phyloP scores from a whole-genome alignment of 2,888 invertebrate genomes.

The Caenorhabditis sp. region DNA sequence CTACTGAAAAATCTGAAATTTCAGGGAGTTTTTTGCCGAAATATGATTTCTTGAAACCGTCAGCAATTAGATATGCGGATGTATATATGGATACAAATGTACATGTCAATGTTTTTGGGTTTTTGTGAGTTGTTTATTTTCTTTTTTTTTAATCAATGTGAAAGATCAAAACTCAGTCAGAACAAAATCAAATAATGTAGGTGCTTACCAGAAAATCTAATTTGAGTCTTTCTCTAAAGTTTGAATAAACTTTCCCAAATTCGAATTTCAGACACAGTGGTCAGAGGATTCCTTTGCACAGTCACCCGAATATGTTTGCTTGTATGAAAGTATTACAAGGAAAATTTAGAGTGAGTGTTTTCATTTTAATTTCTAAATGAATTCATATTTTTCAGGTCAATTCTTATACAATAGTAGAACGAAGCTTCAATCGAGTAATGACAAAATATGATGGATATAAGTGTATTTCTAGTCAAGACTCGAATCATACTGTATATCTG shows the following conservation, averaged over 20 bases:
- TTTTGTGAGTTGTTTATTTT: constrained; percentile 21
- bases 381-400: constrained; percentile 3
- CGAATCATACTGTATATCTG: constrained; percentile 8
- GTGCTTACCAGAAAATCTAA: no score
- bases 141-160: no score
- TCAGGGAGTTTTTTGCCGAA: background rate
- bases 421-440: background rate
- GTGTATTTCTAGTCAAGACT: constrained; percentile 1
- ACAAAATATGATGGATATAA: constrained; percentile 48
- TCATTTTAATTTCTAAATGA: background rate
- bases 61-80: constrained; percentile 17
- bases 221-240: no score
- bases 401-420: constrained; percentile 4
- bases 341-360: constrained; percentile 36
- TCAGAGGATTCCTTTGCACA: constrained; percentile 54
- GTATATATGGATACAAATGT: constrained; percentile 18
- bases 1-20: no score
- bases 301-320: constrained; percentile 59
- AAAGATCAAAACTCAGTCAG: no score
- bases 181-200: no score
- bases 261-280: constrained; percentile 18
- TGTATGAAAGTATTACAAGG: constrained; percentile 58
- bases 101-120: constrained; percentile 25
- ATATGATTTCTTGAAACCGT: background rate
- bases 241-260: no score